phyloP scores from a whole-genome alignment of 2,888 invertebrate genomes.

The Noctua comes region DNA sequence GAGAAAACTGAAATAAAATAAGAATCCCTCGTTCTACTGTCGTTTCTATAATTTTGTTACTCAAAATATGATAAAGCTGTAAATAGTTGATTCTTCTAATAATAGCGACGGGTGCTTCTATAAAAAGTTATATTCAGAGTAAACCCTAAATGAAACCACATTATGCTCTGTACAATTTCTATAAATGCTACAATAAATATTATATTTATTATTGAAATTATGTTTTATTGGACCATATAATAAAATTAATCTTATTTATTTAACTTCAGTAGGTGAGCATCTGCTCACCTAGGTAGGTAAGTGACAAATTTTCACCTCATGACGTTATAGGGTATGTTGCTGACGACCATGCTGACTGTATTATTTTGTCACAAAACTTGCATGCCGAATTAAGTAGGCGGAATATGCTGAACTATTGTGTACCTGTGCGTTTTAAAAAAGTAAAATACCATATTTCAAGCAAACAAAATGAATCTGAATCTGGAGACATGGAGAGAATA shows the following conservation, averaged over 20 bases:
- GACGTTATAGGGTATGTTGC: not conserved
- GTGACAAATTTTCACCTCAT: not conserved
- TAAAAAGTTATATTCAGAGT: constrained; percentile 16
- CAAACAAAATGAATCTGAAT: too few species aligned
- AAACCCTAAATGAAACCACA: constrained; percentile 8
- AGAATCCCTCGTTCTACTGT: constrained; percentile 9
- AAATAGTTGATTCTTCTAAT: constrained; percentile 47
- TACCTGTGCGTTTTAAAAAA: too few species aligned
- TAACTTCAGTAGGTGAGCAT: not conserved
- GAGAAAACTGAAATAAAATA: constrained; percentile 2
- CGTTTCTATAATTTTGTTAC: constrained; percentile 11
- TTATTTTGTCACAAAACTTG: too few species aligned
- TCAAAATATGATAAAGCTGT: constrained; percentile 28
- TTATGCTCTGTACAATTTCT: constrained; percentile 35
- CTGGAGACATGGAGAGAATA: too few species aligned
- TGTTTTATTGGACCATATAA: constrained; percentile 20
- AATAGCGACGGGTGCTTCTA: constrained; percentile 66
- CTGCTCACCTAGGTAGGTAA: too few species aligned
- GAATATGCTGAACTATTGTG: too few species aligned
- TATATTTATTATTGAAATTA: constrained; percentile 41
- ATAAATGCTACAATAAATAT: constrained; percentile 47
- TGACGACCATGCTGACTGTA: too few species aligned
- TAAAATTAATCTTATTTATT: not conserved
- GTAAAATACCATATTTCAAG: too few species aligned
- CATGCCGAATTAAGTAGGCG: too few species aligned